Base-by-base conservation (phyloP, 2,888 invertebrate genomes). In the Belgica antarctica region DNA sequence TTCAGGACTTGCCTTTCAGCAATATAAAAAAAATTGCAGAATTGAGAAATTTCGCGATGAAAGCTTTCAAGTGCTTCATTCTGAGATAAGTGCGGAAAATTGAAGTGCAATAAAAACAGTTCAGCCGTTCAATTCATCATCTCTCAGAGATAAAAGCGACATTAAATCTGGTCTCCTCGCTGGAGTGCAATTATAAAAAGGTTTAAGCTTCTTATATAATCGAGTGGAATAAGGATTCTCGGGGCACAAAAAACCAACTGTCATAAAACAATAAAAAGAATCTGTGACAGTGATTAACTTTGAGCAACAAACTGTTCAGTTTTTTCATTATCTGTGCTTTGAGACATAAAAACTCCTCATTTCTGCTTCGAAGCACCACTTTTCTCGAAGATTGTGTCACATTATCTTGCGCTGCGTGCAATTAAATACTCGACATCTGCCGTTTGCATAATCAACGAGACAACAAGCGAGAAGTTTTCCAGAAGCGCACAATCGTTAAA, bases 191-290 rank as follows among this genome's bases (percentile, higher is more conserved):
- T 15, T n/a, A 41, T 41, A n/a, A 41, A 41, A 41, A 41, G 41
- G 41, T 41, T 34, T 34, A 34, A n/a, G n/a, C n/a, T n/a, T n/a
- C n/a, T n/a, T n/a, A 34, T 34, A 34, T 34, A 34, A 34, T 34
- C 15, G 12, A 12, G 12, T 41, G 41, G 15, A 41, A 15, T 15
- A 41, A 41, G 15, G 41, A n/a, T n/a, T n/a, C 34, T 34, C 34
- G 34, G 12, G 34, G 34, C 34, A 34, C 34, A 12, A 34, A 12
- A 34, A 12, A 34, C 12, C 12, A 34, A 34, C 34, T 34, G 34
- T 34, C 34, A 34, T 34, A 8, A 34, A 34, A 34, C 34, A 12
- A 8, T 7, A 8, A 7, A 12, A 31, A 31, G 31, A 31, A 31
- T 7, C 5, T 31, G 31, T 31, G 31, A 31, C 31, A 31, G 4